Evolutionary conservation across 2,888 invertebrate species (phyloP).

Genomic region (Omphaloscelis lunosa): DNA sequence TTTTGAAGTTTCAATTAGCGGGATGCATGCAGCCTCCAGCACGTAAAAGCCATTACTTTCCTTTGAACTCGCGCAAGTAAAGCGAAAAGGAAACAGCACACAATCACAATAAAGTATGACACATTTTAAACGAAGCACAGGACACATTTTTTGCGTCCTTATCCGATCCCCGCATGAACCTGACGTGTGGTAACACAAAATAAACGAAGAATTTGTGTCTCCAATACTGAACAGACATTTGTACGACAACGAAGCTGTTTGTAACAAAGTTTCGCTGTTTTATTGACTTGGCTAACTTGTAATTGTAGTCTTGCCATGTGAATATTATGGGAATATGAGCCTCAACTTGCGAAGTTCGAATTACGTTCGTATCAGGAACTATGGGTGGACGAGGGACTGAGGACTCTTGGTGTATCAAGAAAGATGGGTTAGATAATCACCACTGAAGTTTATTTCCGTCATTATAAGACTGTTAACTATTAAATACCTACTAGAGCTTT

Average conservation of each 20-base stretch:
- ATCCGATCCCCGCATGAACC: slow-evolving; percentile 38
- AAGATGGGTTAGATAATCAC: not conserved
- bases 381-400: slow-evolving; percentile 2
- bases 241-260: slow-evolving; percentile 45
- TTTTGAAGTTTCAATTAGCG: slow-evolving; percentile 56
- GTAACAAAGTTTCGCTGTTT: slow-evolving; percentile 59
- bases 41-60: slow-evolving; percentile 51
- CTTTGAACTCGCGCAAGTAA: slow-evolving; percentile 43
- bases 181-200: slow-evolving; percentile 57
- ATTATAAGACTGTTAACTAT: not conserved
- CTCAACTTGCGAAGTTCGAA: slow-evolving; percentile 37
- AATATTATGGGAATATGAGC: slow-evolving; percentile 55
- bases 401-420: not conserved
- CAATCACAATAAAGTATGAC: slow-evolving; percentile 49
- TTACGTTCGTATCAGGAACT: slow-evolving; percentile 30
- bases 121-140: slow-evolving; percentile 49
- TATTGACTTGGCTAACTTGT: slow-evolving; percentile 62
- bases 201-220: slow-evolving; percentile 60
- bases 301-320: slow-evolving; percentile 40
- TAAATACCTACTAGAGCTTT: not conserved
- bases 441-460: slow-evolving; percentile 1
- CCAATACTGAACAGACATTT: slow-evolving; percentile 47
- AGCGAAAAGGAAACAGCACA: slow-evolving; percentile 27
- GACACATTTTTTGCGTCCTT: slow-evolving; percentile 40
- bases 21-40: slow-evolving; percentile 21